phyloP scores from a whole-genome alignment of 2,113 vertebrate species.

The Symphodus melops region DNA sequence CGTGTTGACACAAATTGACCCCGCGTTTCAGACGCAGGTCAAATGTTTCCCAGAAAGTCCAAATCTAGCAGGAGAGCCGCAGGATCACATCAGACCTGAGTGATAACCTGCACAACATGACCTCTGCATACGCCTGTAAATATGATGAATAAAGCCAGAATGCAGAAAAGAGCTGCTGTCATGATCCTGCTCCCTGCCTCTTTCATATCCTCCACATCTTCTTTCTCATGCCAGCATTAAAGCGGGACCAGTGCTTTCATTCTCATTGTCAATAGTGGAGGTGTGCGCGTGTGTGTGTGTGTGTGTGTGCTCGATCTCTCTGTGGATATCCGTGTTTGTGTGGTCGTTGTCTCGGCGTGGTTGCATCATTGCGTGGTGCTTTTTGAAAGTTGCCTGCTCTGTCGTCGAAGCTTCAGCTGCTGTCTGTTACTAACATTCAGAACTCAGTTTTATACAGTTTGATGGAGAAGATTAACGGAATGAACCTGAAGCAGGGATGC shows the following conservation, averaged over 20 bases:
- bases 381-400: conserved; percentile 65
- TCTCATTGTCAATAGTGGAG: conserved; percentile 44
- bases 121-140: neutral
- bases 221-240: conserved; percentile 51
- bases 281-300: conserved; percentile 45
- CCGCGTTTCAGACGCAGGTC: too few relatives aligned
- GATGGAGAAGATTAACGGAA: conserved; percentile 23
- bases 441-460: neutral
- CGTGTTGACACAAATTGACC: too few relatives aligned
- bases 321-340: conserved; percentile 39
- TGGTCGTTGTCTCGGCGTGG: conserved; percentile 48
- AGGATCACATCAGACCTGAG: too few relatives aligned
- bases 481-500: conserved; percentile 12
- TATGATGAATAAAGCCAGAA: neutral
- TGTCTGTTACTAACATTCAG: conserved; percentile 64
- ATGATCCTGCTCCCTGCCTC: conserved; percentile 39
- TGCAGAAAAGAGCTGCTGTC: conserved; percentile 35
- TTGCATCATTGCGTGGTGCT: conserved; percentile 65
- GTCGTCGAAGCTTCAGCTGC: conserved; percentile 44
- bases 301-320: conserved; percentile 20
- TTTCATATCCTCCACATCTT: conserved; percentile 27
- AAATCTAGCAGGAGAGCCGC: neutral
- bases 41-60: too few relatives aligned
- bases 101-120: neutral
- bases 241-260: conserved; percentile 48